phyloP scores from a whole-genome alignment of 2,797 vertebrate species.

The Hypotaenidia philippensis region DNA sequence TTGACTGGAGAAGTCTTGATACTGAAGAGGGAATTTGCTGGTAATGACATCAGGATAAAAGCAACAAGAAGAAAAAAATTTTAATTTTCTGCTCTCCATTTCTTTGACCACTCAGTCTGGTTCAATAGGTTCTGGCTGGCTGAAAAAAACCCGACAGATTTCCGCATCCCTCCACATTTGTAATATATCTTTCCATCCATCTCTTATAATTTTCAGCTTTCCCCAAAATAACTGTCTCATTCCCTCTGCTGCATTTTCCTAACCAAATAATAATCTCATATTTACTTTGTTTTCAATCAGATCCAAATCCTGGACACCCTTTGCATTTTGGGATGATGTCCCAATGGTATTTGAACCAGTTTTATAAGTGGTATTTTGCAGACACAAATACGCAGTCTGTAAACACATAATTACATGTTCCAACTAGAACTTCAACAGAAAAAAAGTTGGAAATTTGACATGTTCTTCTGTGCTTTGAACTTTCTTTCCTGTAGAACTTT shows the following conservation, averaged over 20 bases:
- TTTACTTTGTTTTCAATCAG: background rate
- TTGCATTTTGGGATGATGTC: background rate
- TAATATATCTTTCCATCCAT: background rate
- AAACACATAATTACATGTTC: background rate
- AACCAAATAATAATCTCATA: background rate
- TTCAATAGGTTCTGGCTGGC: background rate
- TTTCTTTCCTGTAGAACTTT: background rate
- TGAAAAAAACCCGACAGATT: background rate
- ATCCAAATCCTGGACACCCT: background rate
- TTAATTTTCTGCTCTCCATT: background rate
- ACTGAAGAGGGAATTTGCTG: background rate
- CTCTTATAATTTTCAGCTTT: background rate
- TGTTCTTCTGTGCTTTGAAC: background rate
- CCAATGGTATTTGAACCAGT: background rate
- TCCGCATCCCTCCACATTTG: background rate
- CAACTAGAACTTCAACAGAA: background rate
- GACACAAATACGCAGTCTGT: background rate
- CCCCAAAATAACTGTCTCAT: background rate
- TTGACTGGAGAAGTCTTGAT: background rate
- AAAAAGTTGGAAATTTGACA: background rate
- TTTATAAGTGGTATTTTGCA: background rate
- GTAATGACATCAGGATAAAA: background rate
- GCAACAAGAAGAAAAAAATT: background rate
- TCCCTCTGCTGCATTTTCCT: background rate
- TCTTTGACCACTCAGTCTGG: background rate